Base-by-base conservation (phyloP, 2,113 vertebrate genomes). In the Ornithorhynchus anatinus region DNA sequence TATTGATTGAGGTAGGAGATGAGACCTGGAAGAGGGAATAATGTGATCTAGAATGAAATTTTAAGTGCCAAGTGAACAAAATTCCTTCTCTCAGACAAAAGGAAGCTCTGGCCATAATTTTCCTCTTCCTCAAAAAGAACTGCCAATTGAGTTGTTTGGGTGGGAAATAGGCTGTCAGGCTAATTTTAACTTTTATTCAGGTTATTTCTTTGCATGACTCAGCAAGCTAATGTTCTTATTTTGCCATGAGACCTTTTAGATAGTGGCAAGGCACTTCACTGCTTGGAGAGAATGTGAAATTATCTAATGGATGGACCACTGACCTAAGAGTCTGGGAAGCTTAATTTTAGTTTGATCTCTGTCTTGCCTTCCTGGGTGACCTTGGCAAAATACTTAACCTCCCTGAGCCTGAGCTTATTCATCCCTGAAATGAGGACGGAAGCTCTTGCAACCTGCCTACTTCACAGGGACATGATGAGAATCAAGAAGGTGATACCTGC, bases 121-220 rank as follows among this genome's bases (percentile, higher is more conserved):
- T 40, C 5, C 47, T 44, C 57, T 48, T 53, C 44, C 7, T 72
- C 37, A 17, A n/a, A 54, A 51, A 59, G 62, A 74, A 63, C 45
- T 80, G 61, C 74, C 79, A 80, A 10, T 76, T 66, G 77, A 75
- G 70, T 58, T 75, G 70, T 71, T 77, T 81, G 44, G 35, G 54
- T 79, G 61, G 72, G 64, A 74, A 79, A 74, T 42, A 67, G 54
- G 39, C 66, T 77, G 59, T 70, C 38, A 59, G 43, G 63, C 74
- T 82, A 84, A 87, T 80, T 82, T 84, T 79, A 75, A 75, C 69
- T 57, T 25, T 59, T 35, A 6, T 40, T 54, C 59, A 10, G 45
- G 58, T 42, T 52, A 47, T 56, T 71, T 79, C 75, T 79, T 79
- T 63, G 60, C 79, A 68, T 33, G 77, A 31, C 58, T 88, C 80